Conservation (phyloP, 2,888 invertebrate species). For the Ecdyonurus torrentis region DNA sequence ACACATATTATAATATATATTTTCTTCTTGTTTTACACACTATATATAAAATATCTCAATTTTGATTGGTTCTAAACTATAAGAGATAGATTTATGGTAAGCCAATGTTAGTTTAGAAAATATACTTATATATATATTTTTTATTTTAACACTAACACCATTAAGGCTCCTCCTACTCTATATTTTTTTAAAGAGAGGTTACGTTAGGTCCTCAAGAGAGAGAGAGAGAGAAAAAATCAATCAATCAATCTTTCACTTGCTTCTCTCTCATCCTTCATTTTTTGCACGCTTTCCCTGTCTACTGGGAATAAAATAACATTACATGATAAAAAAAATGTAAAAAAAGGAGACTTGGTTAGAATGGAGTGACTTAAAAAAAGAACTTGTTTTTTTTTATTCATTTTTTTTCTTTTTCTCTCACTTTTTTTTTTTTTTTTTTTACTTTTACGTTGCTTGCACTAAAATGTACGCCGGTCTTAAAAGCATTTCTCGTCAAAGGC, state of each 20-base stretch:
- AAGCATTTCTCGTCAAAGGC: neutral
- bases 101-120: neutral
- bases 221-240: neutral
- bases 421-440: neutral
- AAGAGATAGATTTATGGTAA: neutral
- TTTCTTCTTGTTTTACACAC: neutral
- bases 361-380: neutral
- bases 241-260: neutral
- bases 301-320: conserved; percentile 3
- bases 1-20: neutral
- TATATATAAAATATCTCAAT: neutral
- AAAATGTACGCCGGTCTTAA: neutral
- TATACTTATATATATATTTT: neutral
- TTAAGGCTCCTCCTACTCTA: neutral
- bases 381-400: too few relatives aligned
- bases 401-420: neutral
- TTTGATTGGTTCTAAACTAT: neutral
- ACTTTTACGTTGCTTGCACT: neutral
- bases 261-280: neutral
- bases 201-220: neutral
- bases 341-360: neutral
- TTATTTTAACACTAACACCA: neutral
- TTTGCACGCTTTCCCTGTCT: conserved; percentile 4
- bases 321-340: neutral
- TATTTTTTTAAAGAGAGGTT: neutral